Base-by-base conservation (phyloP, 2,113 vertebrate species). In the Speoplatyrhinus poulsoni region DNA sequence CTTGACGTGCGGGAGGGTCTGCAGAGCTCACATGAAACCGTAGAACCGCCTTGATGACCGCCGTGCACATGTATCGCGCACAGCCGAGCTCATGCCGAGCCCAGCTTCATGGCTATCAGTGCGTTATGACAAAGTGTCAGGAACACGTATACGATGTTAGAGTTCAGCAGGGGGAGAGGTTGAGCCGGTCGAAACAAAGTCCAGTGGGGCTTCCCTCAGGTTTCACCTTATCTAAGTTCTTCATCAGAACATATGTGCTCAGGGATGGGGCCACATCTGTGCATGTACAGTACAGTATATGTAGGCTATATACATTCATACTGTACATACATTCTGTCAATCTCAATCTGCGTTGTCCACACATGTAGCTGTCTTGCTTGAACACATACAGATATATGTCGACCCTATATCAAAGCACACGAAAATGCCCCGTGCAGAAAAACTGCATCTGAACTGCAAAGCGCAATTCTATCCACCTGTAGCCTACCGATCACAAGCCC, bases 21-120 rank as follows among this genome's bases (percentile, higher is more conserved):
- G 72, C 85, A 71, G 85, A 83, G 85, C 75, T 86, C 85, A 81
- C 83, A 86, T 84, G 86, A 83, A 81, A 87, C 76, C 77, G 32
- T 71, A 83, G 82, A 82, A 66, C 71, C 60, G 50, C 84, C 86
- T 84, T 87, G 84, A 90, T 85, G 73, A 76, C 67, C 53, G 76
- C 16, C 12, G 12, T 62, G 72, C 76, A 26, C 67, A 70, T 17
- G 71, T 61, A 76, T 82, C 76, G 61, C 41, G 62, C 53, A 70
- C 79, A 62, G 26, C 16, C 17, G 8, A 9, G 64, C 73, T 52
- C 49, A 65, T 87, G 85, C 70, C 12, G n/a, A 57, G 63, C 49
- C 64, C 48, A 8, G 70, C 68, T 72, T 87, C 83, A 85, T 12
- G 62, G 76, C 56, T 68, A 82, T 90, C 84, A 77, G 72, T 8